Evolutionary conservation across 2,797 vertebrate genomes (phyloP).

Genomic region (Sebastes matsubarae): DNA sequence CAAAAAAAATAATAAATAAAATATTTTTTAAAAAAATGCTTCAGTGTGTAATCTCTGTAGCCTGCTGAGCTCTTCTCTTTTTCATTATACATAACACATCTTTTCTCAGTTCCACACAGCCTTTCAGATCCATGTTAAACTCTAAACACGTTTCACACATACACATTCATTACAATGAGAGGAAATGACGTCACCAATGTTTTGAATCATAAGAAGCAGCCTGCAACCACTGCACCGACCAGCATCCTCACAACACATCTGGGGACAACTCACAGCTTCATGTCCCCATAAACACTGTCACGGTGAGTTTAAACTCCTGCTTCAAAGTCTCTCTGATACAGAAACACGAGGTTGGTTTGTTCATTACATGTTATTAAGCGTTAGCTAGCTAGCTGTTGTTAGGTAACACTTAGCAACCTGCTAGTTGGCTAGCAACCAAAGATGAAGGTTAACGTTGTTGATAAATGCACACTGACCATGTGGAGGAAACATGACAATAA

Average conservation of each 20-base stretch:
- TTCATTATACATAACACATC: not conserved
- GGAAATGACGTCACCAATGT: constrained; percentile 72
- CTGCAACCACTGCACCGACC: not conserved
- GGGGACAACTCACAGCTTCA: constrained; percentile 44
- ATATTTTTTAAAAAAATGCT: no score
- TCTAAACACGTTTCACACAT: no score
- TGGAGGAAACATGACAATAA: not conserved
- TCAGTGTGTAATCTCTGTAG: no score
- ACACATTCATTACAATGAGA: not conserved
- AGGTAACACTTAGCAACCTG: constrained; percentile 11
- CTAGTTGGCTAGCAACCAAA: not conserved
- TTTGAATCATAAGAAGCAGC: constrained; percentile 62
- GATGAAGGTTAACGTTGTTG: not conserved
- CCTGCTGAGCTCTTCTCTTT: no score
- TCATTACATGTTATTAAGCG: not conserved
- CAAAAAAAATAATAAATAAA: no score
- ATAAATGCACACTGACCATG: not conserved
- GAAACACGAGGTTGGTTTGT: not conserved
- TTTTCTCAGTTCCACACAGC: not conserved
- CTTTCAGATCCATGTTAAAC: no score
- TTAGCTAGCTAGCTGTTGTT: constrained; percentile 28
- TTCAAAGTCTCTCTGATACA: not conserved
- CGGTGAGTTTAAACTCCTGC: constrained; percentile 38
- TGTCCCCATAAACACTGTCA: constrained; percentile 47
- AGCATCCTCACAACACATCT: constrained; percentile 11